Evolutionary conservation across 2,888 invertebrate genomes (phyloP), one percentile per base, ranked within the genome.

Genomic region (Macroteleia sp.): DNA sequence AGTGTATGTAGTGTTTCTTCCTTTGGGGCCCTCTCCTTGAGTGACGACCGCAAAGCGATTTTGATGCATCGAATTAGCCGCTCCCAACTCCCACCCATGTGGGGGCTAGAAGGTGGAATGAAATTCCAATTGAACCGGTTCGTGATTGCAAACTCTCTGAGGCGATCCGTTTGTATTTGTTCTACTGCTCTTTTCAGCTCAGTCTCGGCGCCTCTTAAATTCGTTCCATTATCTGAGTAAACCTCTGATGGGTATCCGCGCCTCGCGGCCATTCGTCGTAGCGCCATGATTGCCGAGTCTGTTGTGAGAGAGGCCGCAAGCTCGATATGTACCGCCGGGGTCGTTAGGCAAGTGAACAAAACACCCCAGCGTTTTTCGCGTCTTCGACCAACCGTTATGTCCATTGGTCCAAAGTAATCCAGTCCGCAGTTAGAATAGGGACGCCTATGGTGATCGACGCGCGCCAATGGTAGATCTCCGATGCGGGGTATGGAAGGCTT

Each of bases 331-430:
- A 83, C 46, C 0, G 77, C 82, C 14, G 81, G 46, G 3, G 77
- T 74, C 0, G 80, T 81, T 0, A 82, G 32, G 36, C 78, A 83
- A 0, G 80, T 82, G 32, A 82, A 81, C 0, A 82, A n/a, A 2
- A 66, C 83, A 1, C 81, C 79, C 69, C 78, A 80, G 6, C 81
- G 66, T 39, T 81, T 82, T 77, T 83, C 83, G 1, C 44, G 44
- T 14, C 14, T 4, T 10, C 32, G 6, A 10, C 32, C 32, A 32
- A 10, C 44, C 0, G 66, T 62, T 0, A 82, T 76, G 10, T 28
- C 14, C 74, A 81, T 74, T 1, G 82, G 82, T 1, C 82, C 82
- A n/a, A 44, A 44, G n/a, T 19, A 44, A 20, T 44, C 42, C 2
- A 44, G 2, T 1, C 42, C 20, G n/a, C 42, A 19, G 19, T 8